Base-by-base conservation (phyloP, 2,888 invertebrate genomes). In the Chrysotoxum bicinctum region DNA sequence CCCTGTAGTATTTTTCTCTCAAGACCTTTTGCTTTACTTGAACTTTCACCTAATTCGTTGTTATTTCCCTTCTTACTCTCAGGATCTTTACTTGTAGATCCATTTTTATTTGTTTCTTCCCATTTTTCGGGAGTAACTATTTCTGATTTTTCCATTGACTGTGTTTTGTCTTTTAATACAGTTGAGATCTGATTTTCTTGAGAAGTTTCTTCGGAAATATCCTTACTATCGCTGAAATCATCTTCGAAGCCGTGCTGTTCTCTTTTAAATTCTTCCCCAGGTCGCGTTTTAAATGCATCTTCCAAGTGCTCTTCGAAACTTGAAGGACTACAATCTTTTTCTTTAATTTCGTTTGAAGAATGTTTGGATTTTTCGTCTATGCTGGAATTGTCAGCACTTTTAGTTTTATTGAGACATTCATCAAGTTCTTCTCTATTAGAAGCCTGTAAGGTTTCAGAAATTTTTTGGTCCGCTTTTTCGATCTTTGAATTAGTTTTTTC, bases 171-270 rank as follows among this genome's bases (percentile, higher is more conserved):
- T 14, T 32, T 5, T n/a, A 30, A 19, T 35, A 32, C 48, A 14
- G 21, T 30, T 0, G 69, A 69, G 5, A 43, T 26, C 2, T 4
- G 12, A 6, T 8, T 32, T 10, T 10, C n/a, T 16, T 54, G 12
- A 26, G 21, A n/a, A 8, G 5, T 1, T 48, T 32, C 9, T 32
- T 35, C 21, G n/a, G n/a, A n/a, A 6, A 48, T 30, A 14, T 64
- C 19, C 9, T 64, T 32, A 12, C 32, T 37, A 19, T 35, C 64
- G 9, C 50, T 40, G 2, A 76, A 66, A 56, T 56, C 14, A 45
- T 75, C 74, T 43, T 66, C 74, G 26, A 75, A 64, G 4, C n/a
- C 12, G 2, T 21, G n/a, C 10, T 43, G 19, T 43, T 23, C 19
- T 3, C 1, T 26, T 23, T 14, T 12, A 14, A 40, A 12, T 14